These are phyloP conservation scores for Pterostichus niger DNA, from an alignment of 2,888 invertebrate genomes.

Conservation along the genomic window DNA sequence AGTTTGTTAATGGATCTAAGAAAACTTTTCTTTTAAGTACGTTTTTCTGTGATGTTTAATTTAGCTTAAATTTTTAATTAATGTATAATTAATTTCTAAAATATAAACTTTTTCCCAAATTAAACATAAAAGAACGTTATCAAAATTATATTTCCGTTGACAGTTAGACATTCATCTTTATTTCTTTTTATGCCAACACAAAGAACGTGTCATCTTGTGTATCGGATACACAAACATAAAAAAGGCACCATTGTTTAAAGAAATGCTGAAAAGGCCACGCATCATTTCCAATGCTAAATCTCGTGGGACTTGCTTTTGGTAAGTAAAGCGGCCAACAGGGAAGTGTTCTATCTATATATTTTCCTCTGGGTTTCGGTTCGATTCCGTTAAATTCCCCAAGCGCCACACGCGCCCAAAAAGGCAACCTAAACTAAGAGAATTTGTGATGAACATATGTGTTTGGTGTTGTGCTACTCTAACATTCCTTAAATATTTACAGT, in stretches of 20 bases:
- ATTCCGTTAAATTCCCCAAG: background rate
- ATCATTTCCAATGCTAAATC: constrained; percentile 31
- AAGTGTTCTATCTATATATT: background rate
- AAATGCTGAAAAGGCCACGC: constrained; percentile 27
- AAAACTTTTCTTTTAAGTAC: too few relatives aligned
- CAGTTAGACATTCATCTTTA: constrained; percentile 40
- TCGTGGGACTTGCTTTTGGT: constrained; percentile 1
- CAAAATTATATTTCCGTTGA: background rate
- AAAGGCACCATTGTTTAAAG: constrained; percentile 14
- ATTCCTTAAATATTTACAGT: constrained; percentile 19
- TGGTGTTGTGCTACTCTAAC: background rate
- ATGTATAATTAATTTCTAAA: too few relatives aligned
- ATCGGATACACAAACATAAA: constrained; percentile 11
- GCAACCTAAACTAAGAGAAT: constrained; percentile 35
- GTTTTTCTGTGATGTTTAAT: too few relatives aligned
- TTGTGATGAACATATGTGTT: constrained; percentile 12
- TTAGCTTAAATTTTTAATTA: too few relatives aligned
- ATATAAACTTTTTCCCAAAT: too few relatives aligned
- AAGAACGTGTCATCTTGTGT: background rate
- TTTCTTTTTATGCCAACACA: constrained; percentile 8
- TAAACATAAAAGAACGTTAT: background rate
- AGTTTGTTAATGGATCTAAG: too few relatives aligned
- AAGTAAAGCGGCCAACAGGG: background rate
- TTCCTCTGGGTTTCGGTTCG: constrained; percentile 21
- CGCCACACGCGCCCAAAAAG: background rate